Evolutionary conservation across 2,888 invertebrate genomes (phyloP).

Genomic region (Parthenolecanium corni): DNA sequence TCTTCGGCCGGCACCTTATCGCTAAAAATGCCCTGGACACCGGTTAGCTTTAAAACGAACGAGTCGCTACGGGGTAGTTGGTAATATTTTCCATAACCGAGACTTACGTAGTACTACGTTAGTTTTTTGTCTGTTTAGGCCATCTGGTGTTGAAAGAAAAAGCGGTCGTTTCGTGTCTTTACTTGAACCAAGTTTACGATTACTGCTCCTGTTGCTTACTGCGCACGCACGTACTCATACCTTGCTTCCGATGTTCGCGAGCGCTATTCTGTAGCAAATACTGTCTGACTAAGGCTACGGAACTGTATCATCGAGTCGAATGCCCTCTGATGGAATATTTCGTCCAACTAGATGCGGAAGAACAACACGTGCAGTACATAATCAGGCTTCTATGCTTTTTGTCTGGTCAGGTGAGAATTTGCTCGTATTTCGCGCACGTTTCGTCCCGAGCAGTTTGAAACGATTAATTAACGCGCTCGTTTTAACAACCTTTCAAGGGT

Average conservation of each 20-base stretch:
- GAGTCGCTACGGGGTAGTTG: too few species aligned
- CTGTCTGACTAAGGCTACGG: constrained; percentile 13
- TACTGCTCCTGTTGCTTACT: constrained; percentile 16
- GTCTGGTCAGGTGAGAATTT: constrained; percentile 6
- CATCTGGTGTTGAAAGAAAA: constrained; percentile 15
- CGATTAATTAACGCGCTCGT: too few species aligned
- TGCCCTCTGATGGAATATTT: constrained; percentile 28
- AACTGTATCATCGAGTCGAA: constrained; percentile 22
- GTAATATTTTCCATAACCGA: too few species aligned
- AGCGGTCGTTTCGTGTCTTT: constrained; percentile 17
- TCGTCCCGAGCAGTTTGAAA: too few species aligned
- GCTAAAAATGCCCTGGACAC: constrained; percentile 11
- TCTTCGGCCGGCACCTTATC: constrained; percentile 9
- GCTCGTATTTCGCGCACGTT: neutral
- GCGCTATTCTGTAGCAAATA: constrained; percentile 26
- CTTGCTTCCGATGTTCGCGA: constrained; percentile 18
- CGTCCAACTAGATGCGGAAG: constrained; percentile 13
- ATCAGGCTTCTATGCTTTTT: constrained; percentile 13
- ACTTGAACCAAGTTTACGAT: constrained; percentile 21
- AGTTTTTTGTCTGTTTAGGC: neutral
- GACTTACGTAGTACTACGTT: neutral
- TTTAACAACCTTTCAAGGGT: constrained; percentile 6
- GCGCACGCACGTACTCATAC: constrained; percentile 13
- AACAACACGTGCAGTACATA: constrained; percentile 16
- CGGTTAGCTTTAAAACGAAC: constrained; percentile 2